phyloP scores from a whole-genome alignment of 2,888 invertebrate species.

The Cephus runcator region DNA sequence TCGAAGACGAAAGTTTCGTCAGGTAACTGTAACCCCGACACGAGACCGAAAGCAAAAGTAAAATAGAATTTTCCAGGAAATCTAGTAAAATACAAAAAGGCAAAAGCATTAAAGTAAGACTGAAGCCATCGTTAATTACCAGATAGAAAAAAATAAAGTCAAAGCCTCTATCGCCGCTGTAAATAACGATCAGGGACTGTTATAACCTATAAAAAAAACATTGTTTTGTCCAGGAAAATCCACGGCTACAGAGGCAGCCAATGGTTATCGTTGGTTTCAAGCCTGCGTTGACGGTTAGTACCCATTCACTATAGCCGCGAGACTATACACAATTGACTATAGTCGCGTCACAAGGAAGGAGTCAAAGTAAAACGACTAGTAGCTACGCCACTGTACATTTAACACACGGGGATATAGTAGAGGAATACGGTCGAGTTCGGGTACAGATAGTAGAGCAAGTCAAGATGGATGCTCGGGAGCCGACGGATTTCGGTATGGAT shows the following conservation, averaged over 20 bases:
- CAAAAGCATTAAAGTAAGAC: neutral
- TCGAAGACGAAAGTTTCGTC: neutral
- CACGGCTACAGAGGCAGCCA: neutral
- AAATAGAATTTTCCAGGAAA: neutral
- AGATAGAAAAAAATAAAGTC: neutral
- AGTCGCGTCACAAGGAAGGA: neutral
- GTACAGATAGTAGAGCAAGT: slow-evolving; percentile 39
- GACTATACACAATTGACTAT: neutral
- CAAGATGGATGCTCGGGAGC: slow-evolving; percentile 56
- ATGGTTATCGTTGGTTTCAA: neutral
- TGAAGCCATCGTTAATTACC: neutral
- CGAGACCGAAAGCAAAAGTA: neutral
- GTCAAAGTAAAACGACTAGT: neutral
- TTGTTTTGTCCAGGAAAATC: neutral
- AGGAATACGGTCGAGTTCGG: slow-evolving; percentile 1
- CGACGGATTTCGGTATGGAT: slow-evolving; percentile 42
- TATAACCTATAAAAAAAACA: neutral
- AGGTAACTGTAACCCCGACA: neutral
- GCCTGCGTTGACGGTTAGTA: neutral
- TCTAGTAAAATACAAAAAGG: neutral
- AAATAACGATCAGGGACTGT: neutral
- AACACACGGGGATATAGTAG: neutral
- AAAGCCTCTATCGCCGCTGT: neutral
- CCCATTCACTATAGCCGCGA: neutral
- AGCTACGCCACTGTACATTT: neutral